phyloP scores from a whole-genome alignment of 2,113 vertebrate species.

The Sphaerodactylus townsendi region DNA sequence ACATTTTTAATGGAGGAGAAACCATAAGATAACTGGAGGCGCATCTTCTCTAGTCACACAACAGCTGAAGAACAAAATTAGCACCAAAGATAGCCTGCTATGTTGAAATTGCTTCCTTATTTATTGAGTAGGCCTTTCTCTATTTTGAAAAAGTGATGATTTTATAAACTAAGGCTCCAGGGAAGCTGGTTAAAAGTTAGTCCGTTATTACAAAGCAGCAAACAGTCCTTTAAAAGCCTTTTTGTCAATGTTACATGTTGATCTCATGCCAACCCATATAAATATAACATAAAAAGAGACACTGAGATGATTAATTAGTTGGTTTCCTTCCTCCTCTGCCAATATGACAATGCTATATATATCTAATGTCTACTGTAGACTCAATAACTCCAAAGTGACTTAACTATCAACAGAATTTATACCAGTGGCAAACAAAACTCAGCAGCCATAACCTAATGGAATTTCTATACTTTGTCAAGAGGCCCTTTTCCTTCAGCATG shows the following conservation, averaged over 20 bases:
- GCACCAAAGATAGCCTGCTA: background rate
- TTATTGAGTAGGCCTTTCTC: background rate
- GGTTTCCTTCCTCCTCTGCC: constrained; percentile 17
- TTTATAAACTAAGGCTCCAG: background rate
- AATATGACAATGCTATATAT: background rate
- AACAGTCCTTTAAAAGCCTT: background rate
- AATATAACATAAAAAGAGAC: background rate
- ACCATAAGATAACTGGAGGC: constrained; percentile 38
- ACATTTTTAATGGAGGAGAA: constrained; percentile 47
- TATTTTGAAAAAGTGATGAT: background rate
- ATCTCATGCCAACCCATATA: background rate
- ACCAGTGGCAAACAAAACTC: background rate
- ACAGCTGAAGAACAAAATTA: constrained; percentile 42
- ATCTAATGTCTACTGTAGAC: background rate
- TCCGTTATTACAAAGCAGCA: background rate
- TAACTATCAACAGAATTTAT: background rate
- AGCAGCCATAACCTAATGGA: background rate
- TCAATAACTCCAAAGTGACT: background rate
- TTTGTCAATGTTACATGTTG: constrained; percentile 10
- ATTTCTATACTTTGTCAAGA: background rate
- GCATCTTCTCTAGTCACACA: constrained; percentile 1
- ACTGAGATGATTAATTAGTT: background rate
- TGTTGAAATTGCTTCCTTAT: background rate
- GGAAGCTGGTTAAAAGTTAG: constrained; percentile 2
- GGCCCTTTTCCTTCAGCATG: background rate